These are phyloP conservation scores for Chrysogorgia sp. DNA, from an alignment of 92 coral and sea anemone genomes.

Conservation along the genomic window DNA sequence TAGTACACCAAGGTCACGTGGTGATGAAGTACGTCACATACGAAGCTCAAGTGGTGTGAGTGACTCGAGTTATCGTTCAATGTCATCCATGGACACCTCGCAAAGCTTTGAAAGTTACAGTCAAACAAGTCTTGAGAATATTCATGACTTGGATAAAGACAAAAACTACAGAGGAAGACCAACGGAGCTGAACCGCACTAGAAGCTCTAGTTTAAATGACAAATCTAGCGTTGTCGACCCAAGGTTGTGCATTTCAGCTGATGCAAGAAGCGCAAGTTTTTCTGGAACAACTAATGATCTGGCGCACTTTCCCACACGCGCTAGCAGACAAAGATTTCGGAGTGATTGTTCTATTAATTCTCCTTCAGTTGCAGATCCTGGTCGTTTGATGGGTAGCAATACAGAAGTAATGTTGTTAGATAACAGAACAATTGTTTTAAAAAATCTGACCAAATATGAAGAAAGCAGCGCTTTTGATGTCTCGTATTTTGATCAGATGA, in stretches of 20 bases:
- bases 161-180: not conserved
- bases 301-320: slow-evolving; percentile 24
- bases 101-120: slow-evolving; percentile 44
- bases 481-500: slow-evolving; percentile 39
- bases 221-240: slow-evolving; percentile 84
- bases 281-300: slow-evolving; percentile 84
- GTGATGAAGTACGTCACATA: slow-evolving; percentile 41
- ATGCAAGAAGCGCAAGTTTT: slow-evolving; percentile 91
- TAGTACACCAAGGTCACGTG: slow-evolving; percentile 43
- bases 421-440: slow-evolving; percentile 78
- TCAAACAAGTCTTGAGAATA: slow-evolving; percentile 41
- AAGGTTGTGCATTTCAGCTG: slow-evolving; percentile 78
- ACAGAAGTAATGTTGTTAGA: slow-evolving; percentile 90
- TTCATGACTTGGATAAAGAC: slow-evolving; percentile 12
- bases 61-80: slow-evolving; percentile 38
- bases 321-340: slow-evolving; percentile 21
- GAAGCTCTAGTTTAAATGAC: slow-evolving; percentile 87
- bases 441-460: slow-evolving; percentile 28
- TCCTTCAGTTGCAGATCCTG: slow-evolving; percentile 11
- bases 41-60: slow-evolving; percentile 41
- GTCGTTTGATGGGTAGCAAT: slow-evolving; percentile 20
- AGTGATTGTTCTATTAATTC: slow-evolving; percentile 34
- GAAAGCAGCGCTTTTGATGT: slow-evolving; percentile 25
- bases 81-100: slow-evolving; percentile 38
- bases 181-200: slow-evolving; percentile 34